A percentile compares a stretch with the other conserved stretches of the same genome.
These are phyloP conservation scores for Cossypha caffra DNA, from an alignment of 2,797 vertebrate genomes.

Conservation along the genomic window DNA sequence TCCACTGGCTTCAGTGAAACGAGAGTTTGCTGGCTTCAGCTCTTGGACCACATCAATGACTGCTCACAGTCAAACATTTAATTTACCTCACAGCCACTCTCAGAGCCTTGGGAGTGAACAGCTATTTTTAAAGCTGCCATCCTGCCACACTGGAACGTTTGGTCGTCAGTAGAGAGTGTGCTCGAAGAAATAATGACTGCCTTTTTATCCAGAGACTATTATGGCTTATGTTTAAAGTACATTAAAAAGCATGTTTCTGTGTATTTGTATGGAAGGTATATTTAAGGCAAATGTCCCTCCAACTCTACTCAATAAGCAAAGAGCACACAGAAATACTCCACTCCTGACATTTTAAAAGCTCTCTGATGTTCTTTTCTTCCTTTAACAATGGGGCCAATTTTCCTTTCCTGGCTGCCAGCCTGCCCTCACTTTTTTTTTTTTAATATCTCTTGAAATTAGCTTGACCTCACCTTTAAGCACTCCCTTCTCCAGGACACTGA, in stretches of 20 bases:
- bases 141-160: constrained; percentile 39
- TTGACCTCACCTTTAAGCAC: constrained; percentile 34
- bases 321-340: constrained; percentile 33
- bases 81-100: constrained; percentile 53
- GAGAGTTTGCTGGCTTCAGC: not conserved
- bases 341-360: constrained; percentile 54
- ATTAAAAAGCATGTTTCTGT: constrained; percentile 54
- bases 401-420: not conserved
- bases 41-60: constrained; percentile 51
- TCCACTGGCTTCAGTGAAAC: not conserved
- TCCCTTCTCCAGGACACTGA: not conserved
- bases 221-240: constrained; percentile 58
- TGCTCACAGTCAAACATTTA: constrained; percentile 40
- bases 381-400: constrained; percentile 44
- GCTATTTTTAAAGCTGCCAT: constrained; percentile 66
- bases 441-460: constrained; percentile 22
- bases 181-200: constrained; percentile 64
- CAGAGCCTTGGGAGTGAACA: constrained; percentile 2
- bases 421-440: not conserved
- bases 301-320: constrained; percentile 38
- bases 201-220: constrained; percentile 55
- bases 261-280: constrained; percentile 34
- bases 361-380: constrained; percentile 52
- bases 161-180: constrained; percentile 17
- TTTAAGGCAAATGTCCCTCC: constrained; percentile 57